Evolutionary conservation across 2,888 invertebrate species (phyloP).

Genomic region (Cheilosia grossa): DNA sequence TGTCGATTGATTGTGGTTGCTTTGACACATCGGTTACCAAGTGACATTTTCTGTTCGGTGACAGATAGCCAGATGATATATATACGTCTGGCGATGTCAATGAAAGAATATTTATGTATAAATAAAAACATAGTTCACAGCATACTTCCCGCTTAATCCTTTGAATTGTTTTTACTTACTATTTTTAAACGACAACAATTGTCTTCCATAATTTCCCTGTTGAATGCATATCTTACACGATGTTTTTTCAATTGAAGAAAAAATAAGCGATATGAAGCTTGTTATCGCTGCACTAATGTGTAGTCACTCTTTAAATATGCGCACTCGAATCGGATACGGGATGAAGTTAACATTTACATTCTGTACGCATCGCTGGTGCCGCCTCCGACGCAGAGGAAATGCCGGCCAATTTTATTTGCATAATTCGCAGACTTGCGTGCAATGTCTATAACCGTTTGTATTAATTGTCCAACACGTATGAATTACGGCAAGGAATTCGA

Average conservation of each 20-base stretch:
- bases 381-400: conserved; percentile 29
- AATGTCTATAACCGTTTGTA: conserved; percentile 13
- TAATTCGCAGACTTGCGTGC: conserved; percentile 30
- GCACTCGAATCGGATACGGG: conserved; percentile 17
- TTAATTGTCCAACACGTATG: background rate
- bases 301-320: conserved; percentile 5
- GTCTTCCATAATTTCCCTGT: background rate
- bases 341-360: conserved; percentile 11
- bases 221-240: background rate
- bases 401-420: conserved; percentile 31
- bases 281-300: conserved; percentile 2
- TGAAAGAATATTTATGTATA: background rate
- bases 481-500: conserved; percentile 9
- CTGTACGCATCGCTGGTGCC: conserved; percentile 26
- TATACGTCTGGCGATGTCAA: background rate
- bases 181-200: conserved; percentile 3
- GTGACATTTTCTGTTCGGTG: background rate
- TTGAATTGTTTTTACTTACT: background rate
- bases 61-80: background rate
- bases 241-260: background rate
- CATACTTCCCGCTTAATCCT: background rate
- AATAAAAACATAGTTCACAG: background rate
- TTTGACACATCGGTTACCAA: background rate
- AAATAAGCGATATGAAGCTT: background rate
- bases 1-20: background rate